Evolutionary conservation across 2,797 vertebrate species (phyloP).

Genomic region (Vespertilio murinus): DNA sequence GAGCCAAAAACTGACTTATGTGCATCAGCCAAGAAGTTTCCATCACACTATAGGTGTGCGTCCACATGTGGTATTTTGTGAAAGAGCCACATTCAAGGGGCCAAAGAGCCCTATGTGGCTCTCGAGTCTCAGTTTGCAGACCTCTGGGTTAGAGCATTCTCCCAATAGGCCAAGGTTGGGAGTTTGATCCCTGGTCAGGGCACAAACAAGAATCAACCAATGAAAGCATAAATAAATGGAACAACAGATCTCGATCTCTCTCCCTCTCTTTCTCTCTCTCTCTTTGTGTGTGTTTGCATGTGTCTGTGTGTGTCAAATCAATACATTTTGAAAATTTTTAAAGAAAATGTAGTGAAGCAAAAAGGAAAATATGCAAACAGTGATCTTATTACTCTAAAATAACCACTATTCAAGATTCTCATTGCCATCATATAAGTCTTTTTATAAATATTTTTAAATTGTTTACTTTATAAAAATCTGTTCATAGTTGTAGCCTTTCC

Average conservation of each 20-base stretch:
- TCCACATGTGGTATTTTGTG: no score
- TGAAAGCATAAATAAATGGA: background rate
- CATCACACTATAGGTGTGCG: no score
- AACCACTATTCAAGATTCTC: background rate
- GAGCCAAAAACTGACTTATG: no score
- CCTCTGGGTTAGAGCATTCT: background rate
- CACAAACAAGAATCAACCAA: background rate
- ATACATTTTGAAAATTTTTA: background rate
- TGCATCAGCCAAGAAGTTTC: no score
- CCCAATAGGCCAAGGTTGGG: background rate
- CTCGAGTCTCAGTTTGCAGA: no score
- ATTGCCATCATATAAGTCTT: background rate
- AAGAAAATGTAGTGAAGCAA: constrained; percentile 8
- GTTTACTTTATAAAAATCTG: constrained; percentile 12
- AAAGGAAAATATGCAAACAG: constrained; percentile 48
- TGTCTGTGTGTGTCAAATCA: background rate
- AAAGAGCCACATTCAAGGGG: no score
- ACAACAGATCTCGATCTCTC: background rate
- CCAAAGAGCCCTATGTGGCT: no score
- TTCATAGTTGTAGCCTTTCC: background rate
- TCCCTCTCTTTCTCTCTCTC: no score
- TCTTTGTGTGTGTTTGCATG: no score
- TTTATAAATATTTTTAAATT: constrained; percentile 1
- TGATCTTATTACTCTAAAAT: background rate
- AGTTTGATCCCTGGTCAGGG: background rate